Base-by-base conservation (phyloP, 2,888 invertebrate species). In the Cremastinae sp. region DNA sequence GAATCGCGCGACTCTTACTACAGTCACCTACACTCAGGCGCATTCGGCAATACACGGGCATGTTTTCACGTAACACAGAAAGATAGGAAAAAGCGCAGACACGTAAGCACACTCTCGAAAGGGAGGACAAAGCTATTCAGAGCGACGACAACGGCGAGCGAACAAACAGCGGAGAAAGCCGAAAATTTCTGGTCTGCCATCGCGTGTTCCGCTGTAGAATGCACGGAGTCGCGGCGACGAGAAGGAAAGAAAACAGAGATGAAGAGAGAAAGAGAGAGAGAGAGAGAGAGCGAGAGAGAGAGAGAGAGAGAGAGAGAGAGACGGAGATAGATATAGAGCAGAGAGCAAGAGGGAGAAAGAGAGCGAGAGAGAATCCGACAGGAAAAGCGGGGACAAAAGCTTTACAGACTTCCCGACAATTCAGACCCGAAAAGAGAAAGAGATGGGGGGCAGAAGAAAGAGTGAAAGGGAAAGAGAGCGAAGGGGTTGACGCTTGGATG, bases 381-480 rank as follows among this genome's bases (percentile, higher is more conserved):
- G 87, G 88, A 87, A 88, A 87, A 88, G 86, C 87, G 82, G 83
- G 86, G 87, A 89, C 88, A 89, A 89, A 89, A 87, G 88, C 87
- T 86, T 88, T 87, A 83, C 83, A 85, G 80, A 83, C 83, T 82
- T 64, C 74, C 86, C 88, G 88, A 88, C 88, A 89, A 88, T 88
- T 88, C 88, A 88, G 85, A 82, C 83, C 16, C 41, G 53, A 66
- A 51, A 39, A 35, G 18, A 10, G 16, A 12, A 39, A 35, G 39
- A 39, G n/a, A n/a, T n/a, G n/a, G n/a, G n/a, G n/a, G n/a, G n/a
- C n/a, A n/a, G n/a, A n/a, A n/a, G n/a, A n/a, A n/a, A n/a, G 51
- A 49, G 72, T 49, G 70, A 58, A 64, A 61, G 75, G 49, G 59
- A 51, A 66, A 72, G 71, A 69, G 78, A 75, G 71, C 68, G 79